A percentile compares a stretch with the other conserved stretches of the same genome.
Conservation (phyloP, 2,797 vertebrate species). For the Sebastiscus tertius region DNA sequence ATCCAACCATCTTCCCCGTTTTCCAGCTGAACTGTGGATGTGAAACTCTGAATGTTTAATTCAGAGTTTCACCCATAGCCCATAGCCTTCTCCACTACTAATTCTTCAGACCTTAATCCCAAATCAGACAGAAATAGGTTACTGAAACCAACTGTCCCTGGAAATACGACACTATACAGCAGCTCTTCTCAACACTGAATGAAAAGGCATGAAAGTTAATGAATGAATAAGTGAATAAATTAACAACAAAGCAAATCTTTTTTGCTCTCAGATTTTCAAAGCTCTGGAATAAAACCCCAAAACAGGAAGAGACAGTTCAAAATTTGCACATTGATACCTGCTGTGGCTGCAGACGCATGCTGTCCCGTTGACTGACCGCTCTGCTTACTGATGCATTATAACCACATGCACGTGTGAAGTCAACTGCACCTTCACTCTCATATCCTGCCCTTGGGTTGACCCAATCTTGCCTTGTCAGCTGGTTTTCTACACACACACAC, state of each 20-base stretch:
- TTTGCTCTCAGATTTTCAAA: background rate
- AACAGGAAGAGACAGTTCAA: background rate
- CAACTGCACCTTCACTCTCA: constrained; percentile 38
- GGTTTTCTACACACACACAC: constrained; percentile 21
- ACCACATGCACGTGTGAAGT: constrained; percentile 12
- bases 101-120: background rate
- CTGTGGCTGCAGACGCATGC: constrained; percentile 9
- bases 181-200: background rate
- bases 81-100: background rate
- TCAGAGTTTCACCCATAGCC: too few species aligned
- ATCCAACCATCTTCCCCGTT: constrained; percentile 41
- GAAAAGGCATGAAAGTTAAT: background rate
- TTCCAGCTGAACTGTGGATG: constrained; percentile 52
- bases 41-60: constrained; percentile 56
- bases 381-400: constrained; percentile 57
- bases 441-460: constrained; percentile 50
- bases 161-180: background rate
- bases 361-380: constrained; percentile 38
- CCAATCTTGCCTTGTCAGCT: constrained; percentile 55
- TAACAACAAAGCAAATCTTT: background rate
- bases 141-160: background rate
- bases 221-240: background rate
- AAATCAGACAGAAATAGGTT: background rate
- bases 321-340: background rate
- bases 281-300: background rate